Evolutionary conservation across 2,888 invertebrate species (phyloP).

Genomic region (Lathronympha strigana): DNA sequence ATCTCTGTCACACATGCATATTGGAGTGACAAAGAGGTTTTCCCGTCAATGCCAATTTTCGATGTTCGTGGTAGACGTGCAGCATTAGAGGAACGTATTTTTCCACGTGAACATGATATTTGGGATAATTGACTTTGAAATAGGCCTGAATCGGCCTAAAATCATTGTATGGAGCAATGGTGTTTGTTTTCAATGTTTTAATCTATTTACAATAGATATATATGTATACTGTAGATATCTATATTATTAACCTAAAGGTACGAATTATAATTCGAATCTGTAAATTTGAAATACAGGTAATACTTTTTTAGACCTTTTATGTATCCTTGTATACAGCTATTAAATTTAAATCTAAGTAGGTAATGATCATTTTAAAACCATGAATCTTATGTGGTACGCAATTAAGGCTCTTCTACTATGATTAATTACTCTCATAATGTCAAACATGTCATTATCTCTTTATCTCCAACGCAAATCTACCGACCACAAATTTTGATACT

Average conservation of each 20-base stretch:
- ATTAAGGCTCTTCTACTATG: too few species aligned
- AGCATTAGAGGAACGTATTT: not conserved
- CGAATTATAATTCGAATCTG: slow-evolving; percentile 2
- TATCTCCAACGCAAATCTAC: too few species aligned
- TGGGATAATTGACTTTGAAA: not conserved
- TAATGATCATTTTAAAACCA: too few species aligned
- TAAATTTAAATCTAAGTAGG: not conserved
- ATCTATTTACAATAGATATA: slow-evolving; percentile 18
- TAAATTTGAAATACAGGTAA: not conserved
- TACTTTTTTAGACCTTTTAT: not conserved
- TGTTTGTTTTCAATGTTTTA: slow-evolving; percentile 28
- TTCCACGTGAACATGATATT: not conserved
- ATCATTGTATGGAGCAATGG: slow-evolving; percentile 18
- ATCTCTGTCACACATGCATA: too few species aligned
- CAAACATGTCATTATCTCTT: too few species aligned
- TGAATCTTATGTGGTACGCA: too few species aligned
- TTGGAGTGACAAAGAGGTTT: too few species aligned
- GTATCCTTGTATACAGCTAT: not conserved
- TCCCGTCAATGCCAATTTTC: too few species aligned
- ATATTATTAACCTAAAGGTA: slow-evolving; percentile 17
- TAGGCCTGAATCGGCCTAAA: slow-evolving; percentile 25
- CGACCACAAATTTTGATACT: too few species aligned
- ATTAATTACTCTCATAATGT: too few species aligned
- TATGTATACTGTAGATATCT: slow-evolving; percentile 26
- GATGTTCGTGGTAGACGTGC: too few species aligned